Conservation (phyloP, 2,113 vertebrate genomes). For the Callipepla squamata region DNA sequence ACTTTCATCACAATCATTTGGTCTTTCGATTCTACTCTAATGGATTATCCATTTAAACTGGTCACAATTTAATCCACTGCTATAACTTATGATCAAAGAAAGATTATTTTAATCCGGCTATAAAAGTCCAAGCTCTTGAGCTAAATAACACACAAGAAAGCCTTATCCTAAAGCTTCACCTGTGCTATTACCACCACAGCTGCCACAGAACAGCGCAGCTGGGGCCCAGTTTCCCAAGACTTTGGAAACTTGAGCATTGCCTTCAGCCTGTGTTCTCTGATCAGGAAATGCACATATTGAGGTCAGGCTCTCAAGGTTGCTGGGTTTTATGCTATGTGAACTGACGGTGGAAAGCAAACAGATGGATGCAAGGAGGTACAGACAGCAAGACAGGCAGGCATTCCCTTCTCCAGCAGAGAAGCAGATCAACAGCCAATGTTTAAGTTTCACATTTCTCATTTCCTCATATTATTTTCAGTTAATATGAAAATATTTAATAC, state of each 20-base stretch:
- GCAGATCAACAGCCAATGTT: neutral
- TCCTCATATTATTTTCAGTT: neutral
- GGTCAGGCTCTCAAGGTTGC: neutral
- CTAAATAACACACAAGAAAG: neutral
- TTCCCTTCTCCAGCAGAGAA: neutral
- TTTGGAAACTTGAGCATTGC: neutral
- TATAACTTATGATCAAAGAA: neutral
- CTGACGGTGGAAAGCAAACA: neutral
- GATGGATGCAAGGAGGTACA: neutral
- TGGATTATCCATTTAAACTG: slow-evolving; percentile 6
- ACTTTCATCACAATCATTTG: neutral
- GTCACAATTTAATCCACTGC: slow-evolving; percentile 1
- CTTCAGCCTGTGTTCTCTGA: neutral
- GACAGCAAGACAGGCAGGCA: neutral
- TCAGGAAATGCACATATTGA: neutral
- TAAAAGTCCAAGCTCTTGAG: neutral
- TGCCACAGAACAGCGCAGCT: neutral
- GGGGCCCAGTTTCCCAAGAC: neutral
- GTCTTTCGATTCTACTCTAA: neutral
- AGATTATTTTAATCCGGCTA: slow-evolving; percentile 28
- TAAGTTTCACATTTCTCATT: neutral
- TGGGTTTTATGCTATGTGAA: neutral
- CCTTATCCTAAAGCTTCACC: neutral
- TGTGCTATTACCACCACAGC: neutral
- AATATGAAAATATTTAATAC: neutral